Base-by-base conservation (phyloP, 2,113 vertebrate genomes). In the Indicator maculatus region DNA sequence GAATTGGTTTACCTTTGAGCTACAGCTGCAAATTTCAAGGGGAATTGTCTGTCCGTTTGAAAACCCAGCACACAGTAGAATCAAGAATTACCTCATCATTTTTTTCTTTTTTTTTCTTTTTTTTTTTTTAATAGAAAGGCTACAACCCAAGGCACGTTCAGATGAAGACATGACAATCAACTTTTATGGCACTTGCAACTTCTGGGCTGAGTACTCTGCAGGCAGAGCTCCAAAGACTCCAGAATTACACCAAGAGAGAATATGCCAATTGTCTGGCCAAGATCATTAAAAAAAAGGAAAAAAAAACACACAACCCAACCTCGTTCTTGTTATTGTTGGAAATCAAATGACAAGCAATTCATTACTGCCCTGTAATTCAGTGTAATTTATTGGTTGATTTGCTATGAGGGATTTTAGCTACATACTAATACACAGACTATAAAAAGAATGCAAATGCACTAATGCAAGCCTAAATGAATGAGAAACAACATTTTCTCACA, bases 351-450 rank as follows among this genome's bases (percentile, higher is more conserved):
- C 93, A 95, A 86, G 93, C 93, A 93, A 96, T 95, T 94, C 79
- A 95, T 95, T 95, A 94, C 31, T 77, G 83, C 90, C 55, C 86
- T 91, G 86, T 85, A 96, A 95, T 95, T 95, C 95, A 70, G 58
- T 81, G 93, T 83, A 93, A 96, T 95, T 95, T 96, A 91, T 93
- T 96, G 94, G 76, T 86, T 97, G 95, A 97, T 95, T 96, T 97
- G 90, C 95, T 96, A 86, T 41, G 88, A 91, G 91, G 92, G 88
- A 91, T 95, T 95, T 83, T 81, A 94, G 91, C 82, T 88, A 77
- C 83, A 66, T 76, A 91, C 88, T 94, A 95, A 93, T 91, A 88
- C 83, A 86, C 75, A 86, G 17, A 23, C 85, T 89, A 92, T 89
- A 95, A 95, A 89, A 95, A 94, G 94, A 95, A 96, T 94, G 95